phyloP scores from a whole-genome alignment of 2,113 vertebrate genomes.

The Passerina amoena region DNA sequence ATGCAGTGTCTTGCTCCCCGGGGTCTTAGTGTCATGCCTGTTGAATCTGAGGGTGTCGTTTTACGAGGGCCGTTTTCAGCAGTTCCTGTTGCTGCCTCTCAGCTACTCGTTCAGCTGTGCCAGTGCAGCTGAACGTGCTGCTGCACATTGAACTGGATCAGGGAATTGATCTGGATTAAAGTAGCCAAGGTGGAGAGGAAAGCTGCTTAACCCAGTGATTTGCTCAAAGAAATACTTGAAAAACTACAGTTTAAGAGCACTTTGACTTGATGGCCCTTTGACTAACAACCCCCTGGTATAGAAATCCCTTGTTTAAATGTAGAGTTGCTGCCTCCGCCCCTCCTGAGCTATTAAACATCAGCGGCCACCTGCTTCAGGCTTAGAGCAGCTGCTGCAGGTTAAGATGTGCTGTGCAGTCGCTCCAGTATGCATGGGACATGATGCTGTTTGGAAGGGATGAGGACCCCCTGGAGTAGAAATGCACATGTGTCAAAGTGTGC shows the following conservation, averaged over 20 bases:
- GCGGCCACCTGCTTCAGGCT: not conserved
- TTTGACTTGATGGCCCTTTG: not conserved
- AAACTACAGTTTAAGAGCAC: constrained; percentile 34
- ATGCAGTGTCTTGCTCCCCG: not conserved
- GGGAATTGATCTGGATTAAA: constrained; percentile 46
- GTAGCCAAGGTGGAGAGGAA: constrained; percentile 34
- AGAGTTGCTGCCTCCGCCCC: not conserved
- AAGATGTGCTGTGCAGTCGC: not conserved
- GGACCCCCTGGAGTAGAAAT: not conserved
- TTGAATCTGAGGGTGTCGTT: not conserved
- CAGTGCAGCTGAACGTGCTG: not conserved
- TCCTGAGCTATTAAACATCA: not conserved
- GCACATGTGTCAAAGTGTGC: not conserved
- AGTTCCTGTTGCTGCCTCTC: not conserved
- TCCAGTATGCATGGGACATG: rapidly evolving
- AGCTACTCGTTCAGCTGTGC: constrained; percentile 13
- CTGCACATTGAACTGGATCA: constrained; percentile 20
- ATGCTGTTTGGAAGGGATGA: not conserved
- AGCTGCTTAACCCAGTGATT: constrained; percentile 3
- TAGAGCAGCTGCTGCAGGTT: constrained; percentile 13
- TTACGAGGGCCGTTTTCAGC: not conserved
- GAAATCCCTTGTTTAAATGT: constrained; percentile 1
- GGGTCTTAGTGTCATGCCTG: not conserved
- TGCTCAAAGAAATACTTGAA: constrained; percentile 30
- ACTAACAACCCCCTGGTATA: not conserved